Base-by-base conservation (phyloP, 2,888 invertebrate genomes). In the Lissocephala sabroskyi region DNA sequence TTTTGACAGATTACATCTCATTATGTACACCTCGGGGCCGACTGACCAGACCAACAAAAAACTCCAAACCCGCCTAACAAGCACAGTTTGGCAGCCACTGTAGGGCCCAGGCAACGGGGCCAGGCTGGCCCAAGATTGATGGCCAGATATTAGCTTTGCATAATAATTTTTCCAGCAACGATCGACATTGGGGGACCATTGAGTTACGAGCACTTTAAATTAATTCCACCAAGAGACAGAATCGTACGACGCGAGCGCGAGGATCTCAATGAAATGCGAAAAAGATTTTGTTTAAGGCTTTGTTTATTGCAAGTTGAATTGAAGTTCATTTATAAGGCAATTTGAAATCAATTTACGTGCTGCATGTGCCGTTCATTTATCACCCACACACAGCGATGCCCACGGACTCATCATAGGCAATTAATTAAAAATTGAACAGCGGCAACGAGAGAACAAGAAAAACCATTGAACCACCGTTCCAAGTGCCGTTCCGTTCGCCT, bases 1-100 rank as follows among this genome's bases (percentile, higher is more conserved):
- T 80, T 81, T 80, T 79, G 81, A 81, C 79, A 81, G 81, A 79
- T 79, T 79, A 79, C 79, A 79, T 79, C 81, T 81, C 79, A 79
- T 81, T 79, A 81, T 68, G 68, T 74, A 71, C 74, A 79, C 77
- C 80, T 79, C 54, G 81, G 58, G 75, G 77, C 63, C 71, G 64
- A 29, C 11, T 5, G 45, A 59, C 28, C 52, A 65, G 50, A 48
- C 45, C 43, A 40, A 45, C 18, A 18, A 23, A 10, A 36, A 14
- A 10, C 26, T 11, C 17, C 28, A 39, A 68, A 73, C 65, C 64
- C 42, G 48, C 61, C 63, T 66, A 42, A 45, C 41, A 49, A 45
- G 36, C 37, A 46, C 67, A 68, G 53, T 67, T 64, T 67, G 57
- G 19, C 42, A 60, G 56, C 1, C 36, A 64, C 50, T 67, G 64